A percentile compares a stretch with the other conserved stretches of the same genome.
These are phyloP conservation scores for Thomomys bottae DNA, from an alignment of 2,113 vertebrate genomes.

Conservation along the genomic window DNA sequence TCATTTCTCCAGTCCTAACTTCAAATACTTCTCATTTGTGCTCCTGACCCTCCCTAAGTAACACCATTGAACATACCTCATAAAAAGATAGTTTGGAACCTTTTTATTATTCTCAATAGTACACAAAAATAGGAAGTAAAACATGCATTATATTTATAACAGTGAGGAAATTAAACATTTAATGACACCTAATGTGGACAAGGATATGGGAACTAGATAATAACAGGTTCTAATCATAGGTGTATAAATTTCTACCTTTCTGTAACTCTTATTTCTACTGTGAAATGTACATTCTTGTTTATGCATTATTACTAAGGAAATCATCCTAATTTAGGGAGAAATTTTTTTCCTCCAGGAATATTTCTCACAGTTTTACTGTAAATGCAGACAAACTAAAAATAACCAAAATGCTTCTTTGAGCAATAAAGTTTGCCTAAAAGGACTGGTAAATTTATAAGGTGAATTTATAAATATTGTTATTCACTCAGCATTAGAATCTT, in stretches of 20 bases:
- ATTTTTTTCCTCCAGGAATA: background rate
- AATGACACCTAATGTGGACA: background rate
- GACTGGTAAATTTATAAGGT: background rate
- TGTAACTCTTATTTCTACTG: background rate
- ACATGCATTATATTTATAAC: background rate
- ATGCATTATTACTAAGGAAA: background rate
- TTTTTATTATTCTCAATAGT: background rate
- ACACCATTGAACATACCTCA: background rate
- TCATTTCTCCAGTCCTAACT: background rate
- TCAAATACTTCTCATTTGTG: background rate
- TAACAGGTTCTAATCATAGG: background rate
- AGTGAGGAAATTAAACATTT: background rate
- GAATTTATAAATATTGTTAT: background rate
- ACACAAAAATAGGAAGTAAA: background rate
- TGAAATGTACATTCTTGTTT: background rate
- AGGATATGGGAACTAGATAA: background rate
- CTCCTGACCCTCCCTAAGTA: background rate
- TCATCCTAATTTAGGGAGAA: background rate
- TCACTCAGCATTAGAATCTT: background rate
- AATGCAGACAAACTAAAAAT: slow-evolving; percentile 25
- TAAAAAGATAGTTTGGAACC: background rate
- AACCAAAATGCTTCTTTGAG: background rate
- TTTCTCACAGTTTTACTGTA: slow-evolving; percentile 40
- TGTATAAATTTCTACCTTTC: background rate
- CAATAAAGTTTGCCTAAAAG: background rate